Conservation (phyloP, 2,888 invertebrate species). For the Monochamus alternatus region DNA sequence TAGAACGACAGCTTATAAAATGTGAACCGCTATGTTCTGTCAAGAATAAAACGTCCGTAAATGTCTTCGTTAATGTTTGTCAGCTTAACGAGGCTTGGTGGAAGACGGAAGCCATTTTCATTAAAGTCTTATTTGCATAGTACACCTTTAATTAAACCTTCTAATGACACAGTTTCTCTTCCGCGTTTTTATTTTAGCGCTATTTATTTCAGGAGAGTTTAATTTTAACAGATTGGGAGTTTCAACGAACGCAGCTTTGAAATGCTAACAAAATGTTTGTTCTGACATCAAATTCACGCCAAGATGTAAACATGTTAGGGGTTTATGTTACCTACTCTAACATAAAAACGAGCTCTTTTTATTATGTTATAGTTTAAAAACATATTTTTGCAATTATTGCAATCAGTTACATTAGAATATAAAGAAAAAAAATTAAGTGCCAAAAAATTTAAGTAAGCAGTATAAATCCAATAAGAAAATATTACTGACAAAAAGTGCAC, state of each 20-base stretch:
- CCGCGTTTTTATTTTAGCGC: slow-evolving; percentile 24
- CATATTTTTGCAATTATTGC: no score
- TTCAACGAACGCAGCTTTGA: not conserved
- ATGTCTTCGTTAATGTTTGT: slow-evolving; percentile 52
- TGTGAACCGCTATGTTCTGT: slow-evolving; percentile 39
- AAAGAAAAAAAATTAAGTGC: no score
- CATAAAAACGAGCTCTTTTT: no score
- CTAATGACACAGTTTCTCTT: slow-evolving; percentile 27
- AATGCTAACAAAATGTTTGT: no score
- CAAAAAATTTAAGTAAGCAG: no score
- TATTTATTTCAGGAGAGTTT: slow-evolving; percentile 1
- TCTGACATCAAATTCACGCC: no score
- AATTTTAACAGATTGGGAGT: slow-evolving; percentile 7
- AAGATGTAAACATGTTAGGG: no score
- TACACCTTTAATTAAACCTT: slow-evolving; percentile 45
- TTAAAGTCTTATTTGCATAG: slow-evolving; percentile 52
- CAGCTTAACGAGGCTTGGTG: slow-evolving; percentile 40
- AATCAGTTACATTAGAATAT: no score
- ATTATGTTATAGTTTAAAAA: no score
- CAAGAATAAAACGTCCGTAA: slow-evolving; percentile 50
- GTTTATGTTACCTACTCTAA: no score
- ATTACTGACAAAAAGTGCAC: no score
- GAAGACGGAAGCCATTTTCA: slow-evolving; percentile 50
- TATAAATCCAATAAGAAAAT: no score
- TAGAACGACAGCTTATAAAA: slow-evolving; percentile 25